Conservation (phyloP, 2,888 invertebrate species). For the Ctena decussata region DNA sequence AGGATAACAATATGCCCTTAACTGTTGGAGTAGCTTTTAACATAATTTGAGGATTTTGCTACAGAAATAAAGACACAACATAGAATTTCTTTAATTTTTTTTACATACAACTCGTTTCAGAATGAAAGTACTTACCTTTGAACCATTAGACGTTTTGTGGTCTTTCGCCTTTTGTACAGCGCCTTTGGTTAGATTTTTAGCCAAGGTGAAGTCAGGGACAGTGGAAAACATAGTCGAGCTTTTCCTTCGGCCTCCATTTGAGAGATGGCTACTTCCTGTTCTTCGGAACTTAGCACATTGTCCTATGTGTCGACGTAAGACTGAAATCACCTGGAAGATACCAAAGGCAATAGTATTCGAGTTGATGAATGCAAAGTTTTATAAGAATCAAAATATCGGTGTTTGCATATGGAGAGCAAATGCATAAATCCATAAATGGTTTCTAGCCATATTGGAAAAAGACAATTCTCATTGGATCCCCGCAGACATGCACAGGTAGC, state of each 20-base stretch:
- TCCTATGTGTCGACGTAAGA: constrained; percentile 30
- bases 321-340: constrained; percentile 53
- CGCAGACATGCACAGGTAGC: too few relatives aligned
- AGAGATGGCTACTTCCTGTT: constrained; percentile 23
- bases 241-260: constrained; percentile 38
- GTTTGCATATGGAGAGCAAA: too few relatives aligned
- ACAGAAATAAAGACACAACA: too few relatives aligned
- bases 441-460: too few relatives aligned
- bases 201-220: constrained; percentile 23
- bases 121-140: background rate
- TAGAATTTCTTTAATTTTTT: too few relatives aligned
- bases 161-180: background rate
- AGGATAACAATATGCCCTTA: background rate
- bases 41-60: background rate
- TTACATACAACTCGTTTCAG: background rate
- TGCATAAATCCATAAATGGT: too few relatives aligned
- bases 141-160: background rate
- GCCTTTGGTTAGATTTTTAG: background rate
- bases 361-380: too few relatives aligned
- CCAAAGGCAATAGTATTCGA: too few relatives aligned
- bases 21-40: background rate
- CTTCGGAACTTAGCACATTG: constrained; percentile 5
- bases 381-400: too few relatives aligned
- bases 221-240: constrained; percentile 59
- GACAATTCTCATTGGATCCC: too few relatives aligned